Evolutionary conservation across 2,113 vertebrate genomes (phyloP).

Genomic region (Eidolon helvum): DNA sequence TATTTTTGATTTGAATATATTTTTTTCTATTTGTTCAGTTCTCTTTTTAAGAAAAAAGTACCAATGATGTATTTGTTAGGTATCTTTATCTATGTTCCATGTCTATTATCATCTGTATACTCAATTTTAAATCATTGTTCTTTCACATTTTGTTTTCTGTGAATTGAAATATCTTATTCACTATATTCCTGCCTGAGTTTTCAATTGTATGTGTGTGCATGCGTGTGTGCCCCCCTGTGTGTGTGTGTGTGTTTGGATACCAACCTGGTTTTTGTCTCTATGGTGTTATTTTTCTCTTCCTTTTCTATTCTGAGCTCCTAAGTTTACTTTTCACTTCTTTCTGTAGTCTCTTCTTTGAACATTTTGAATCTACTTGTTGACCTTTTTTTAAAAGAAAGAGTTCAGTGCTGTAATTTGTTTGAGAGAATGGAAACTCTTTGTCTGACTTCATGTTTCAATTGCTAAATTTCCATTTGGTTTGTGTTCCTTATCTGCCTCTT

Average conservation of each 20-base stretch:
- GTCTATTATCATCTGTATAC: neutral
- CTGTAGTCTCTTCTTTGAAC: neutral
- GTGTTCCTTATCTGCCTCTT: neutral
- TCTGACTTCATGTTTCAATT: neutral
- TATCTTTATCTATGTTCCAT: neutral
- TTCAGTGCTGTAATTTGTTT: neutral
- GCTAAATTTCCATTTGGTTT: neutral
- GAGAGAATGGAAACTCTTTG: neutral
- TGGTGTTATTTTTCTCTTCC: neutral
- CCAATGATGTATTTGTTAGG: neutral
- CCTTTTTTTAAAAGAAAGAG: neutral
- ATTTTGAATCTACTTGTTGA: neutral
- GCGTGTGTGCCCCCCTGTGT: neutral
- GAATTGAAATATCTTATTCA: neutral
- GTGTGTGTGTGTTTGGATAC: neutral
- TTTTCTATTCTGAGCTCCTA: neutral
- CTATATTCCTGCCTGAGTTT: neutral
- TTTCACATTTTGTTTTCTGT: slow-evolving; percentile 14
- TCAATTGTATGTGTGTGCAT: neutral
- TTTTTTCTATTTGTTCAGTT: neutral
- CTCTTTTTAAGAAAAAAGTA: neutral
- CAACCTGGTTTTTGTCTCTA: neutral
- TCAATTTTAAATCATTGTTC: neutral
- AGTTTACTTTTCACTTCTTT: neutral
- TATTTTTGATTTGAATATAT: neutral